Evolutionary conservation across 2,113 vertebrate species (phyloP).

Genomic region (Ondatra zibethicus): DNA sequence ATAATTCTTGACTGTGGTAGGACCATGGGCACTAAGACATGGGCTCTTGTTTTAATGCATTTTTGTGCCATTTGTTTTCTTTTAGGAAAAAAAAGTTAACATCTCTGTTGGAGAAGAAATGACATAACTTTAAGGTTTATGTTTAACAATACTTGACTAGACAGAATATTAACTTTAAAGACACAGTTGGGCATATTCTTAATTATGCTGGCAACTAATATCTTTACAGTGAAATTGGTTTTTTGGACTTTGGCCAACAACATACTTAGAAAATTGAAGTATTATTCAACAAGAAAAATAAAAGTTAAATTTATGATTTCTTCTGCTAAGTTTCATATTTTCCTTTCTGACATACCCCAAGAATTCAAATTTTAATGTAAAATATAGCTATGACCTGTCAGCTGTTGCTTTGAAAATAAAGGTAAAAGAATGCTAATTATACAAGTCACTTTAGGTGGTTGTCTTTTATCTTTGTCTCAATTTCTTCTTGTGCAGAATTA

Average conservation of each 20-base stretch:
- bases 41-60: constrained; percentile 38
- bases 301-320: constrained; percentile 8
- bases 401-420: neutral
- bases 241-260: neutral
- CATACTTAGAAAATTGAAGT: constrained; percentile 51
- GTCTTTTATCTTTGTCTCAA: constrained; percentile 6
- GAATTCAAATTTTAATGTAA: constrained; percentile 23
- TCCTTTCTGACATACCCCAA: neutral
- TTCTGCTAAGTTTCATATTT: constrained; percentile 22
- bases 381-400: neutral
- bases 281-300: constrained; percentile 36
- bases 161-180: constrained; percentile 54
- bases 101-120: neutral
- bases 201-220: neutral
- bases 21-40: neutral
- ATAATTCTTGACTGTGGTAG: constrained; percentile 35
- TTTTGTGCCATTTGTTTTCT: constrained; percentile 59
- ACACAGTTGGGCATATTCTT: constrained; percentile 15
- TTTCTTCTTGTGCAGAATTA: constrained; percentile 17
- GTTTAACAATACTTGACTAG: constrained; percentile 28
- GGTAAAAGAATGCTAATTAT: neutral
- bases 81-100: constrained; percentile 31
- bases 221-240: constrained; percentile 55
- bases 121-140: constrained; percentile 61
- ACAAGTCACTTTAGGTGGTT: neutral